phyloP scores from a whole-genome alignment of 2,797 vertebrate genomes.

The Tapera naevia region DNA sequence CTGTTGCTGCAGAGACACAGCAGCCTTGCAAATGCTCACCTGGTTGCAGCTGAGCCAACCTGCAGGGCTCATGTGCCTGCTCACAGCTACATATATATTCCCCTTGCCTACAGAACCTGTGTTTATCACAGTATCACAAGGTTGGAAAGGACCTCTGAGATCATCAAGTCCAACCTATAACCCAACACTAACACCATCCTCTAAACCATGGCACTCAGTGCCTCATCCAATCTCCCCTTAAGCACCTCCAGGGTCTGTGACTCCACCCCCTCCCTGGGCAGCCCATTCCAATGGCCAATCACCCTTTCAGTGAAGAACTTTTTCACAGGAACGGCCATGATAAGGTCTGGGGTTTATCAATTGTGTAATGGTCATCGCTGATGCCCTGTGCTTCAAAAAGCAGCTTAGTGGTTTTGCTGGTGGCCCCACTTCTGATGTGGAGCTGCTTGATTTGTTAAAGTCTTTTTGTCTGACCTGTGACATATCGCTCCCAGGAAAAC shows the following conservation, averaged over 20 bases:
- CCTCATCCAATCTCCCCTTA: too few species aligned
- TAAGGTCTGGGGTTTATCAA: background rate
- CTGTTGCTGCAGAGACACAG: background rate
- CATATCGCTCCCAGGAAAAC: fast-evolving
- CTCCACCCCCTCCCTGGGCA: too few species aligned
- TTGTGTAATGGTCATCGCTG: background rate
- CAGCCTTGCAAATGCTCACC: background rate
- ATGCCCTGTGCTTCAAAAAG: background rate
- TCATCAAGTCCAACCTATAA: too few species aligned
- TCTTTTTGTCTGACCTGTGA: background rate
- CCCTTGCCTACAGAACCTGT: background rate
- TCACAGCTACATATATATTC: background rate
- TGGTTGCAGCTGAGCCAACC: background rate
- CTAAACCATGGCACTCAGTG: too few species aligned
- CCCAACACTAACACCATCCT: too few species aligned
- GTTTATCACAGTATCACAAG: too few species aligned
- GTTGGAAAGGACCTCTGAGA: too few species aligned
- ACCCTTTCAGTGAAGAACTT: too few species aligned
- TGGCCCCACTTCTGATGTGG: background rate
- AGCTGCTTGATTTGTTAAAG: background rate
- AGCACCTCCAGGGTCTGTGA: too few species aligned
- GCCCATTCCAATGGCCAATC: too few species aligned
- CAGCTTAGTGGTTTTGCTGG: background rate
- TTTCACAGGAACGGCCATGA: too few species aligned
- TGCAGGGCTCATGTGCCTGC: background rate